Evolutionary conservation across 2,113 vertebrate species (phyloP), one percentile per base, ranked within the genome.

Genomic region (Rhinoderma darwinii): DNA sequence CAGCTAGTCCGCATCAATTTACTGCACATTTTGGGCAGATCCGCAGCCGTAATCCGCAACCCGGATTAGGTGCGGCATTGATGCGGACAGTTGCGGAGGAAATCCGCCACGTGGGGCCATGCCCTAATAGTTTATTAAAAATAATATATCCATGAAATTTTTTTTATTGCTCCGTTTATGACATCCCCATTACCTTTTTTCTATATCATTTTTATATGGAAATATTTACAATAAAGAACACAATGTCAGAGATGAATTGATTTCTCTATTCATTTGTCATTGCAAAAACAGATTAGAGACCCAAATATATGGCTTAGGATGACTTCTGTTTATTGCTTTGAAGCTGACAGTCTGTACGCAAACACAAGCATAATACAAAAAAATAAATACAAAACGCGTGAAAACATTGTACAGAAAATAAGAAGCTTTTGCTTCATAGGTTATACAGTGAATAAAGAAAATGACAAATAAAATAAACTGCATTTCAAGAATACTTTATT

Each of bases 241-340:
- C 70, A 74, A 72, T 84, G 70, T 84, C 68, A 84, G 56, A 84
- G 82, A 84, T 85, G 73, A 76, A 85, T 85, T 78, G 72, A 79
- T 79, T 86, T 77, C 20, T 32, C 14, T 68, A 70, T 79, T 86
- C 41, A 86, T 86, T 86, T 85, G 43, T 79, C 25, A 79, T 30
- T 32, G 63, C 41, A 86, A 86, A 79, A 86, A 54, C 27, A 85
- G 59, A 63, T 76, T 77, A 76, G 27, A 79, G 30, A 18, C 20
- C 7, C 30, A 79, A n/a, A 77, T 41, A 15, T 84, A 74, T 73
- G 70, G 37, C 82, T 73, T 25, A 70, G 20, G 25, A 70, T 84
- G 83, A 61, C 51, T 76, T 73, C 50, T 61, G 51, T 68, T 63
- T 74, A 35, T 6, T 44, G 12, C 72, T 76, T 30, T 56, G 35